phyloP scores from a whole-genome alignment of 2,888 invertebrate genomes.

The Hyles lineata region DNA sequence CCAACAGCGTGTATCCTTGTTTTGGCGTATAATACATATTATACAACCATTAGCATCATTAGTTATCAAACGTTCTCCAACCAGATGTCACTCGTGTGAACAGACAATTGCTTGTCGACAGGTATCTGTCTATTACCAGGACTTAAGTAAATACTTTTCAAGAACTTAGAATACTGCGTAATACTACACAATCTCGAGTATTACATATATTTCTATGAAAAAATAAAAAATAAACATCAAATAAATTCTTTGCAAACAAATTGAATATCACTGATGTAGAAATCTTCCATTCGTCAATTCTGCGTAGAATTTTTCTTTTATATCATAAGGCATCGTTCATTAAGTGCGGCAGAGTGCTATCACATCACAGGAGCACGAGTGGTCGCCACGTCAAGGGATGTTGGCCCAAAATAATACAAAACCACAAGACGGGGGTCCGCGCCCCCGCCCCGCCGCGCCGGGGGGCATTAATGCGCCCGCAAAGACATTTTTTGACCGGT shows the following conservation, averaged over 20 bases:
- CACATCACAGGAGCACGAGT: constrained; percentile 20
- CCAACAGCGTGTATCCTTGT: no score
- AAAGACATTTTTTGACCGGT: constrained; percentile 26
- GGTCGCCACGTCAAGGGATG: constrained; percentile 22
- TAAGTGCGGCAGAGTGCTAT: constrained; percentile 25
- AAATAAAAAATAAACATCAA: no score
- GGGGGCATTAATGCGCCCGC: constrained; percentile 23
- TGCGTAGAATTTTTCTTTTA: constrained; percentile 9
- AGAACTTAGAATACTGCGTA: no score
- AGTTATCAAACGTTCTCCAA: no score
- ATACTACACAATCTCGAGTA: no score
- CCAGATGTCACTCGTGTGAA: no score
- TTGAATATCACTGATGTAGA: constrained; percentile 3
- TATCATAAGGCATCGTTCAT: constrained; percentile 20
- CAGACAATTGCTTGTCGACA: no score
- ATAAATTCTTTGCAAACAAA: neutral
- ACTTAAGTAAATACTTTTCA: no score
- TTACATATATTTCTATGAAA: no score
- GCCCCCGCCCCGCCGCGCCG: constrained; percentile 11
- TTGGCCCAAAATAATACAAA: constrained; percentile 23
- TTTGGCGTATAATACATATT: no score
- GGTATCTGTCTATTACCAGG: no score
- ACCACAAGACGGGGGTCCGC: constrained; percentile 24
- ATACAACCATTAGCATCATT: no score
- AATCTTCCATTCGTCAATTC: neutral